These are phyloP conservation scores for Chrysotoxum bicinctum DNA, from an alignment of 2,888 invertebrate genomes.

Conservation along the genomic window DNA sequence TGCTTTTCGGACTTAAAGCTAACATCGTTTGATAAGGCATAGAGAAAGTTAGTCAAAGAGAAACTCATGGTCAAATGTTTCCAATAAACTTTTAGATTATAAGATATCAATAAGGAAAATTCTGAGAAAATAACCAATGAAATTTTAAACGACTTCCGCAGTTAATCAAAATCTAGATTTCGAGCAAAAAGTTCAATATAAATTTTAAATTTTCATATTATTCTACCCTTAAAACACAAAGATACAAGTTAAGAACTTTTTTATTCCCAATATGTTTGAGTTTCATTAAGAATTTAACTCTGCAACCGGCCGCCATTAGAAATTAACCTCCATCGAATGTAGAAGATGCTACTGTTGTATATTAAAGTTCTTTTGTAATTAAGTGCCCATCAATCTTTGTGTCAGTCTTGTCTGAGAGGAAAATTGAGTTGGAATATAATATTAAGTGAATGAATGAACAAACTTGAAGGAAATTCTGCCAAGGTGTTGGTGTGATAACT, in stretches of 20 bases:
- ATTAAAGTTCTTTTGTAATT: conserved; percentile 52
- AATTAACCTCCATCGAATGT: conserved; percentile 52
- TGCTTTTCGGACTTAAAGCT: neutral
- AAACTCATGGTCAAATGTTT: too few relatives aligned
- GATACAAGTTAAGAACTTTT: neutral
- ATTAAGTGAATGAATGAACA: conserved; percentile 12
- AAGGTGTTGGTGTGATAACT: neutral
- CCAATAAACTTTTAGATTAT: too few relatives aligned
- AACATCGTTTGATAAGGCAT: neutral
- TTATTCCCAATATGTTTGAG: conserved; percentile 15
- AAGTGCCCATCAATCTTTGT: conserved; percentile 66
- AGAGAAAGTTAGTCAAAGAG: too few relatives aligned
- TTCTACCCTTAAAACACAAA: neutral
- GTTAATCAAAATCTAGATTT: too few relatives aligned
- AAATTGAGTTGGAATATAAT: conserved; percentile 27
- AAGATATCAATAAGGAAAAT: too few relatives aligned
- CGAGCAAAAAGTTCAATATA: too few relatives aligned
- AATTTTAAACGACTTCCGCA: too few relatives aligned
- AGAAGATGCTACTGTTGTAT: conserved; percentile 36
- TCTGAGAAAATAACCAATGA: too few relatives aligned
- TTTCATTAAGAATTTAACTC: conserved; percentile 47
- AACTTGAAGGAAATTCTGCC: neutral
- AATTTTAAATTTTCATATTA: too few relatives aligned
- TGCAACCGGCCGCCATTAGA: conserved; percentile 16
- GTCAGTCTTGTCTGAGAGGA: conserved; percentile 35